These are phyloP conservation scores for Drosophila limbata DNA, from an alignment of 2,888 invertebrate species.

Conservation along the genomic window DNA sequence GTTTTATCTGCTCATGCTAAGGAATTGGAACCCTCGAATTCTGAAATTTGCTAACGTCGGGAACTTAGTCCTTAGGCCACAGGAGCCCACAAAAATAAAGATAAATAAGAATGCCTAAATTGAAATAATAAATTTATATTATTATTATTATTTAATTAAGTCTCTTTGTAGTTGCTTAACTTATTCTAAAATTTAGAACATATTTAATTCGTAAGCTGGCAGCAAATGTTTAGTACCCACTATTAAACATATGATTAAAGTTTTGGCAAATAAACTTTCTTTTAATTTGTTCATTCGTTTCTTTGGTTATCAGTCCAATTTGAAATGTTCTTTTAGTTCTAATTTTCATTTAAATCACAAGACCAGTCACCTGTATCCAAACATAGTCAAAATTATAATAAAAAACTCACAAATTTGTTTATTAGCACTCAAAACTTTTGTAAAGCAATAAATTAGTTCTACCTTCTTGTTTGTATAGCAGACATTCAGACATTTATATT, in stretches of 20 bases:
- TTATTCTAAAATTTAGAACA: too few relatives aligned
- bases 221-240: too few relatives aligned
- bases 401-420: slow-evolving; percentile 2
- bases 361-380: not conserved
- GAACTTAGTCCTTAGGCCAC: too few relatives aligned
- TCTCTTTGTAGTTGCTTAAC: too few relatives aligned
- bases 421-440: not conserved
- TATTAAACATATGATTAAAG: not conserved
- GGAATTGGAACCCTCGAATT: too few relatives aligned
- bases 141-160: too few relatives aligned
- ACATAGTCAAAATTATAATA: not conserved
- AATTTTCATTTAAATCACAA: not conserved
- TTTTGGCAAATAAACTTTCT: not conserved
- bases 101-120: too few relatives aligned
- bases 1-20: too few relatives aligned
- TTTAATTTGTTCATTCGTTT: not conserved
- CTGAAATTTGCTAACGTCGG: too few relatives aligned
- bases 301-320: not conserved
- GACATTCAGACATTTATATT: slow-evolving; percentile 39
- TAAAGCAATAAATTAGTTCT: slow-evolving; percentile 1
- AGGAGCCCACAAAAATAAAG: too few relatives aligned
- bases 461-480: slow-evolving; percentile 29
- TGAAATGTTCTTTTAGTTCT: not conserved
- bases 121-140: too few relatives aligned
- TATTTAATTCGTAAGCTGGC: too few relatives aligned